Base-by-base conservation (phyloP, 2,797 vertebrate species). In the Neosalanx taihuensis region DNA sequence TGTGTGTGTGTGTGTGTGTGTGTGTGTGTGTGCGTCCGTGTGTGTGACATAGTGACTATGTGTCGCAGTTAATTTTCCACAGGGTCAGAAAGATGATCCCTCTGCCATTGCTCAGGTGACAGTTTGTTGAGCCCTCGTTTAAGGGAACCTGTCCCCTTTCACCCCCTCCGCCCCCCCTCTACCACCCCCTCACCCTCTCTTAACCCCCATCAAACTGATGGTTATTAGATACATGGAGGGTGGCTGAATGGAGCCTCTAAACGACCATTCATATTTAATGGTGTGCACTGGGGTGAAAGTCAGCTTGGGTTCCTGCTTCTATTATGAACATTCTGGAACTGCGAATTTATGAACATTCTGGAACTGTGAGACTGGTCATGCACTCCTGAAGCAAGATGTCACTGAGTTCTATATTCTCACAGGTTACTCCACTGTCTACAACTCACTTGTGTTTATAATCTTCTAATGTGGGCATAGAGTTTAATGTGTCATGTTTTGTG, bases 241-340 rank as follows among this genome's bases (percentile, higher is more conserved):
- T 59, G 33, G 72, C 74, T 75, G 82, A 84, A 85, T 76, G 69
- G 73, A 72, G 58, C 74, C 74, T 83, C n/a, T n/a, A 83, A 81
- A 66, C 53, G 59, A 4, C 31, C 83, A 84, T 91, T 64, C 69
- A 89, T 90, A 83, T 89, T 91, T 90, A 82, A 91, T 89, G 33
- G 72, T 63, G 68, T 73, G 56, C n/a, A 17, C 6, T 35, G 62
- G 49, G 20, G 68, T 57, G 59, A 68, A 35, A 5, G 46, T 71
- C 64, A 60, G 31, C 13, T 10, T 20, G 10, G 6, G 56, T 63
- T 53, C 37, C 15, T 49, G 37, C n/a, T 29, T 7, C 26, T 63
- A 6, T 29, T 3, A 53, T 4, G 51, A 53, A 17, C 51, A 17
- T n/a, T 53, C 51, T 17, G 51, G 15, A 17, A 53, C 15, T 18